These are phyloP conservation scores for Dryobates pubescens DNA, from an alignment of 2,797 vertebrate genomes.

Conservation along the genomic window DNA sequence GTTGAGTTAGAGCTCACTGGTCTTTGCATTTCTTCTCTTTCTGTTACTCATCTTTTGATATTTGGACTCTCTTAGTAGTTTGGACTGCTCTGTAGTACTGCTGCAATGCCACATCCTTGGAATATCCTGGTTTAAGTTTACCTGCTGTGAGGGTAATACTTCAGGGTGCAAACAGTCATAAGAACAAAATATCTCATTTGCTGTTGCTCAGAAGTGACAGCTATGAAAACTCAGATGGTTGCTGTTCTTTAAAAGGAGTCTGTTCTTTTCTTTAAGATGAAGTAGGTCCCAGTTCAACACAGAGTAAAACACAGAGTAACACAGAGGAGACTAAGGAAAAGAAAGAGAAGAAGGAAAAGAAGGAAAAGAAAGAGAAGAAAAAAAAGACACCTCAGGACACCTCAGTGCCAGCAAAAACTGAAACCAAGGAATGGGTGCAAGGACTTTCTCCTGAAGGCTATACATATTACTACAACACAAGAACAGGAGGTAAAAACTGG, in stretches of 20 bases:
- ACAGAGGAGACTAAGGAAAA: constrained; percentile 42
- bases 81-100: not conserved
- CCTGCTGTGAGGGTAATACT: not conserved
- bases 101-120: not conserved
- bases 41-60: not conserved
- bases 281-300: constrained; percentile 41
- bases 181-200: not conserved
- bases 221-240: not conserved
- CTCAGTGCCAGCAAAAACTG: constrained; percentile 21
- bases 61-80: not conserved
- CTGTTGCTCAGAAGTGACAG: not conserved
- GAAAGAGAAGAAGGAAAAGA: constrained; percentile 71
- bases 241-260: not conserved
- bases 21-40: not conserved
- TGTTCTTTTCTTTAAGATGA: constrained; percentile 55
- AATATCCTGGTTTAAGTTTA: not conserved
- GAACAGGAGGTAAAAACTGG: constrained; percentile 86
- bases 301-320: constrained; percentile 22
- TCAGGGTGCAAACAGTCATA: not conserved
- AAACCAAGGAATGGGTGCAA: constrained; percentile 82
- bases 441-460: constrained; percentile 84
- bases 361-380: constrained; percentile 70
- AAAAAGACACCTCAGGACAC: constrained; percentile 46
- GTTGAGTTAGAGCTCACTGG: not conserved
- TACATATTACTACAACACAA: constrained; percentile 89